Evolutionary conservation across 2,797 vertebrate species (phyloP).

Genomic region (Streptopelia turtur): DNA sequence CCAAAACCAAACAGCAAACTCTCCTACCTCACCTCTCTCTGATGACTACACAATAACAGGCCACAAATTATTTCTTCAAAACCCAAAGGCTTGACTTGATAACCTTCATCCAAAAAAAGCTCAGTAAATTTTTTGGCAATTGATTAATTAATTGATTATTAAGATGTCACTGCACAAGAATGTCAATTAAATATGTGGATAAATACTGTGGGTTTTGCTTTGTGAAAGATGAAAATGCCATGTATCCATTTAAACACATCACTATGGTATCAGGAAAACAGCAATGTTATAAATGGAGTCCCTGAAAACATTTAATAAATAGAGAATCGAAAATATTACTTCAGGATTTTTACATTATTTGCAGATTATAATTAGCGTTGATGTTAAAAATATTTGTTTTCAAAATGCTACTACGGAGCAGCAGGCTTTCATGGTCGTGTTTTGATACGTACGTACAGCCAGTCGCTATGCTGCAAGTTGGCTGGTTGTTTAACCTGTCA

Average conservation of each 20-base stretch:
- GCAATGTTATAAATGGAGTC: neutral
- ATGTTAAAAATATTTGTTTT: neutral
- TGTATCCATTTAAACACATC: neutral
- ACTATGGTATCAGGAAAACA: neutral
- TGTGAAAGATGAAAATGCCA: neutral
- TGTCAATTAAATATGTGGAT: neutral
- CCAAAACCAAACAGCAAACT: neutral
- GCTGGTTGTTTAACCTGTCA: neutral
- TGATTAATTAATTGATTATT: neutral
- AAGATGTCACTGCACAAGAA: neutral
- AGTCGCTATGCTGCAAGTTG: neutral
- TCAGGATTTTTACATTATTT: neutral
- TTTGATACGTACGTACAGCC: neutral
- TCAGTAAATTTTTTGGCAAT: neutral
- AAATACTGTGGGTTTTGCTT: neutral
- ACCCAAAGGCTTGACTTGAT: neutral
- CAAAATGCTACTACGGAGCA: neutral
- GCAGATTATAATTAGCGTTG: neutral
- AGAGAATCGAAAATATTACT: neutral
- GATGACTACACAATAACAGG: neutral
- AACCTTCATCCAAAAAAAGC: neutral
- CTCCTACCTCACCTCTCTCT: neutral
- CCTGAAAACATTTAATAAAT: neutral
- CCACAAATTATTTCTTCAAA: neutral
- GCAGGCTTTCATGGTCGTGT: neutral